phyloP scores from a whole-genome alignment of 2,797 vertebrate species.

The Takifugu ocellatus region DNA sequence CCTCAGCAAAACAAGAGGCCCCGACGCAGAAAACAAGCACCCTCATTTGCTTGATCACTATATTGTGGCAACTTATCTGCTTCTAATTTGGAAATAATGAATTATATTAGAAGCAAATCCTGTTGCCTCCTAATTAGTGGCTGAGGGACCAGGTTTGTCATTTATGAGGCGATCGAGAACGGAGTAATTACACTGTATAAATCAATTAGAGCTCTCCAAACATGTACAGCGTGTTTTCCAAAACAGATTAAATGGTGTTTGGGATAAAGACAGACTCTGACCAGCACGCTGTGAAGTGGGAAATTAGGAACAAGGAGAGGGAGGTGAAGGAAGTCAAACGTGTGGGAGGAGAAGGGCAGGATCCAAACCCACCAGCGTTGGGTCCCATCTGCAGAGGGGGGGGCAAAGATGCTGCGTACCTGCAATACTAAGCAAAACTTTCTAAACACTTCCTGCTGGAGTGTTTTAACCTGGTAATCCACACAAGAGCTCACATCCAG shows the following conservation, averaged over 20 bases:
- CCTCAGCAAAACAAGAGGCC: constrained; percentile 32
- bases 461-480: too few species aligned
- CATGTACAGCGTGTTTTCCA: constrained; percentile 64
- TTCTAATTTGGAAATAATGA: constrained; percentile 71
- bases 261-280: constrained; percentile 60
- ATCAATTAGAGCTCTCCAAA: constrained; percentile 66
- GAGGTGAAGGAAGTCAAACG: constrained; percentile 27
- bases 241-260: constrained; percentile 67
- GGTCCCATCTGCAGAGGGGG: constrained; percentile 32
- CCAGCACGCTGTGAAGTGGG: constrained; percentile 55
- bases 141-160: constrained; percentile 68
- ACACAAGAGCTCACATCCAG: too few species aligned
- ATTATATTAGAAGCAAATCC: constrained; percentile 70
- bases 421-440: background rate
- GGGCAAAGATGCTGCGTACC: constrained; percentile 67
- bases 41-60: constrained; percentile 59
- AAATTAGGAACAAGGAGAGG: constrained; percentile 45
- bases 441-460: background rate
- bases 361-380: constrained; percentile 39
- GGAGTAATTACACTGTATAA: constrained; percentile 70
- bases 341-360: constrained; percentile 36
- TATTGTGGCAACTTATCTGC: constrained; percentile 67
- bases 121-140: constrained; percentile 70
- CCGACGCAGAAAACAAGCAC: constrained; percentile 53
- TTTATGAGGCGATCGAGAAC: constrained; percentile 64